Conservation (phyloP, 2,888 invertebrate species). For the Trimorus sp. region DNA sequence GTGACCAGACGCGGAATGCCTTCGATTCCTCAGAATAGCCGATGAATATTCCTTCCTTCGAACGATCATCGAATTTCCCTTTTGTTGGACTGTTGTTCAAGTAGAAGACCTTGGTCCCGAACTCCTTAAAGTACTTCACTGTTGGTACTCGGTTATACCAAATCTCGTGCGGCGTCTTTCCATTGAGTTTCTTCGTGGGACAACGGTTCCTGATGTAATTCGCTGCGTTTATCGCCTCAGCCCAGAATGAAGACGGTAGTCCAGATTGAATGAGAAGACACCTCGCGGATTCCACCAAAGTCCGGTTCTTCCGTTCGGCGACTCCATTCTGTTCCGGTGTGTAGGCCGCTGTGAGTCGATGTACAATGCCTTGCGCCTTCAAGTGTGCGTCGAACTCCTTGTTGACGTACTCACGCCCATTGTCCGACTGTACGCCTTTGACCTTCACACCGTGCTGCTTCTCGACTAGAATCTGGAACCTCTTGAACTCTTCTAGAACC, state of each 20-base stretch:
- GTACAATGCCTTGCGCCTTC: slow-evolving; percentile 66
- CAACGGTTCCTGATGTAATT: slow-evolving; percentile 7
- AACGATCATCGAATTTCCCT: slow-evolving; percentile 6
- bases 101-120: slow-evolving; percentile 6
- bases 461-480: background rate
- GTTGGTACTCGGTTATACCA: slow-evolving; percentile 2
- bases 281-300: slow-evolving; percentile 6
- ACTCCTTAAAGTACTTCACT: background rate
- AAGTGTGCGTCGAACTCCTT: background rate
- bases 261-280: slow-evolving; percentile 8
- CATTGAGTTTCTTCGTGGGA: background rate
- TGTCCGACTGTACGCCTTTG: background rate
- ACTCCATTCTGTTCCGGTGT: slow-evolving; percentile 72
- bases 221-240: background rate
- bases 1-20: slow-evolving; percentile 6
- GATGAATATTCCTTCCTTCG: slow-evolving; percentile 7
- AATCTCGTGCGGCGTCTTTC: background rate
- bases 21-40: slow-evolving; percentile 70
- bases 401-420: slow-evolving; percentile 11
- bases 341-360: slow-evolving; percentile 68
- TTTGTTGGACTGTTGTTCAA: background rate
- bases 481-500: slow-evolving; percentile 4
- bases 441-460: background rate
- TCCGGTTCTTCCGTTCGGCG: slow-evolving; percentile 6
- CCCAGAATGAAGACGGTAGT: slow-evolving; percentile 4